Percentiles rank a stretch among this genome's conserved stretches.
phyloP scores from a whole-genome alignment of 2,888 invertebrate species.

The Protodeltote pygarga region DNA sequence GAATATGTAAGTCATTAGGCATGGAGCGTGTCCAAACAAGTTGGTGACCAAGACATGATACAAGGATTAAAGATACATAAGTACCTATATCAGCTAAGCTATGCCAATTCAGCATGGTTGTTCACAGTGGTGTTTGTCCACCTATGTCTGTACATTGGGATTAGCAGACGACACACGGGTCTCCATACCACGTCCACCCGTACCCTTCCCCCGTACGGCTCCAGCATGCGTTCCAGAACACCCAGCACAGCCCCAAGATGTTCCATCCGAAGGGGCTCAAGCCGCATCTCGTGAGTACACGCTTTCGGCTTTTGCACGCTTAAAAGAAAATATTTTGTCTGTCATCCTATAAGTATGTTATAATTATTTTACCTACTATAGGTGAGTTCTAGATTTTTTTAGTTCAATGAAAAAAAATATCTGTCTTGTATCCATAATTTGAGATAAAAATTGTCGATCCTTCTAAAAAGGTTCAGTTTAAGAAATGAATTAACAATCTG shows the following conservation, averaged over 20 bases:
- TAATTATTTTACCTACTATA: too few relatives aligned
- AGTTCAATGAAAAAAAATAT: too few relatives aligned
- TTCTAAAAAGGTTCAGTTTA: too few relatives aligned
- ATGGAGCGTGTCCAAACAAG: too few relatives aligned
- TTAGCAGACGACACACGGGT: slow-evolving; percentile 87
- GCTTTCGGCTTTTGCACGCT: neutral
- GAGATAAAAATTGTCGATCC: too few relatives aligned
- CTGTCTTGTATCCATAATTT: too few relatives aligned
- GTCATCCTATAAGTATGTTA: too few relatives aligned
- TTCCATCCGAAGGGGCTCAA: slow-evolving; percentile 88
- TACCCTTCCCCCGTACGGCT: slow-evolving; percentile 88
- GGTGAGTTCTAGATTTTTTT: too few relatives aligned
- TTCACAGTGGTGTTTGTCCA: slow-evolving; percentile 79
- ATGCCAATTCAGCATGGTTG: slow-evolving; percentile 60
- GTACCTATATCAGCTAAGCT: slow-evolving; percentile 11
- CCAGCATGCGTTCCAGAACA: slow-evolving; percentile 88
- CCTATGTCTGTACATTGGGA: slow-evolving; percentile 81
- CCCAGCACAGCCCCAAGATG: slow-evolving; percentile 85
- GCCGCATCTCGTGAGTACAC: slow-evolving; percentile 84
- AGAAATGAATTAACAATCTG: too few relatives aligned
- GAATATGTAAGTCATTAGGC: too few relatives aligned
- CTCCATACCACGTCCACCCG: slow-evolving; percentile 92
- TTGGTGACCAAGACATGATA: neutral
- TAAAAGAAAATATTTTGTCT: neutral
- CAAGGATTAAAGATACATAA: neutral